Conservation (phyloP, 1,140 invertebrate genomes). For the Rhopalosiphum padi region DNA sequence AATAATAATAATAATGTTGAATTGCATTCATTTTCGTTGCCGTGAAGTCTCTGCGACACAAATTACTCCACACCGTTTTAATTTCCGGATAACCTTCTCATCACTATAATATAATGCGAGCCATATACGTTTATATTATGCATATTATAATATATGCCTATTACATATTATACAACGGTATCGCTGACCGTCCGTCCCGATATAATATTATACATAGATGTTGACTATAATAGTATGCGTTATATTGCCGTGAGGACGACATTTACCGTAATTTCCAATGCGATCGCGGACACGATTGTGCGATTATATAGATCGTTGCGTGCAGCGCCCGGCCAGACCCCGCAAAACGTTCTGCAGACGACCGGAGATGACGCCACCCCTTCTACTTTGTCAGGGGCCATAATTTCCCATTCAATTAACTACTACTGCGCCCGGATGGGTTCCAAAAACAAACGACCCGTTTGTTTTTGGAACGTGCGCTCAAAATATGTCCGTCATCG, state of each 20-base stretch:
- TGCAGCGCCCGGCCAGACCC: too few species aligned
- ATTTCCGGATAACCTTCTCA: not conserved
- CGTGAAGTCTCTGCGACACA: not conserved
- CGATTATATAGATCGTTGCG: not conserved
- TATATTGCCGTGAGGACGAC: not conserved
- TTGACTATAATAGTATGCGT: not conserved
- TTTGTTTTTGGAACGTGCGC: not conserved
- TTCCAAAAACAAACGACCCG: not conserved
- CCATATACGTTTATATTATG: not conserved
- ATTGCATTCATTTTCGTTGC: not conserved
- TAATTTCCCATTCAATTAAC: slow-evolving; percentile 5
- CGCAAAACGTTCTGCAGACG: not conserved
- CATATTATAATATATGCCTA: not conserved
- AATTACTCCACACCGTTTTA: not conserved
- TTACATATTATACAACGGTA: not conserved
- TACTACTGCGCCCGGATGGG: not conserved
- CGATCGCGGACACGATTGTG: not conserved
- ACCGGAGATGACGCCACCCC: not conserved
- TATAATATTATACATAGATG: not conserved
- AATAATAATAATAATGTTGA: not conserved
- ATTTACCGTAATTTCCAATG: not conserved
- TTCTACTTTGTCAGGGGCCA: not conserved
- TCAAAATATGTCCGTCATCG: not conserved
- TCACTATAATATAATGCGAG: not conserved
- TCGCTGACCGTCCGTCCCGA: not conserved